Percentiles rank a stretch among this genome's conserved stretches.
phyloP scores from a whole-genome alignment of 2,113 vertebrate genomes.

The Misgurnus anguillicaudatus region DNA sequence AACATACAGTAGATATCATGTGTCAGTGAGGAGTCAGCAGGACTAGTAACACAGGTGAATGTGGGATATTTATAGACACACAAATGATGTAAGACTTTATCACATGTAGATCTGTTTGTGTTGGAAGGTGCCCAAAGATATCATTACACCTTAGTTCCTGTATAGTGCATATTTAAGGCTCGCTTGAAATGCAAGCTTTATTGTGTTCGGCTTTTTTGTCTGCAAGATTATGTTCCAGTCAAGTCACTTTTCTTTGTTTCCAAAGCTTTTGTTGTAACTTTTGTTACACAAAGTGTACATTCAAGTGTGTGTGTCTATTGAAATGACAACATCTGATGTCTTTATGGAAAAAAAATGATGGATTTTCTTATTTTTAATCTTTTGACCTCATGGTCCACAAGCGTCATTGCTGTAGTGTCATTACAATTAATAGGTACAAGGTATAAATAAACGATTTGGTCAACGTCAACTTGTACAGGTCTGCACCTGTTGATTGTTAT shows the following conservation, averaged over 20 bases:
- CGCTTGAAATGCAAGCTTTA: not conserved
- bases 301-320: not conserved
- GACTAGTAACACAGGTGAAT: not conserved
- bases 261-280: not conserved
- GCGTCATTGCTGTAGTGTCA: too few species aligned
- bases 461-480: too few species aligned
- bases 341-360: not conserved
- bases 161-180: not conserved
- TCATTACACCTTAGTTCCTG: not conserved
- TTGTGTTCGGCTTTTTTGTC: not conserved
- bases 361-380: not conserved
- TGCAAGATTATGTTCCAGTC: not conserved
- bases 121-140: not conserved
- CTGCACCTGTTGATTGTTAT: too few species aligned
- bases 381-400: too few species aligned
- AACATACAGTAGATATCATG: conserved; percentile 30
- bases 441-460: too few species aligned
- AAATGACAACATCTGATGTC: not conserved
- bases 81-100: not conserved
- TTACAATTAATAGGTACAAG: too few species aligned
- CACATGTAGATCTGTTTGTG: not conserved
- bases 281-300: not conserved
- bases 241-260: not conserved
- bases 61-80: not conserved
- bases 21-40: not conserved